Base-by-base conservation (phyloP, 2,888 invertebrate species). In the Nemotelus pantherinus region DNA sequence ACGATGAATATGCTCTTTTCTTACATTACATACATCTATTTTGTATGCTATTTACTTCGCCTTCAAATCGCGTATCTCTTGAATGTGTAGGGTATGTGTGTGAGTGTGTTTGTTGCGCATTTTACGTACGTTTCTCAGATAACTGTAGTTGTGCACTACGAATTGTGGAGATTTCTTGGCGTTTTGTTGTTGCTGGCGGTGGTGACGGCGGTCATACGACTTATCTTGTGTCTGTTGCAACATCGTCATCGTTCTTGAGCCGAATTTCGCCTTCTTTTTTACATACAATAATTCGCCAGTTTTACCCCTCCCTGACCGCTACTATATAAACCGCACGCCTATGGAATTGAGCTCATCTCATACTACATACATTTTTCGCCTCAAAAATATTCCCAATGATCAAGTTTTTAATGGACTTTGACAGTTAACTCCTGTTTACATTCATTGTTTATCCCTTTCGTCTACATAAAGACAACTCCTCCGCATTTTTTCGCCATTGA, bases 381-480 rank as follows among this genome's bases (percentile, higher is more conserved):
- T 72, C 72, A 58, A 72, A 25, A 72, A 72, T 72, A 72, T 72
- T 60, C 58, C 57, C 72, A 72, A 60, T 60, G 71, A 72, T 72
- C 72, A 60, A 74, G 48, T 74, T 74, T 74, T 60, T 74, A 74
- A 74, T 74, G 74, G 74, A 74, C 74, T 74, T 72, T 74, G 74
- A 74, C 74, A 74, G 74, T 48, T 63, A 74, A 74, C 74, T 74
- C 74, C 74, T 74, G 74, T 74, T 74, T 74, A 74, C 74, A 74
- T 48, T 74, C 74, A 74, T 3, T 74, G 41, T 47, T 48, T 48
- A 74, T 74, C 74, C 74, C 63, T 74, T 72, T 74, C 74, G 63
- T 74, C 48, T 63, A 63, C 9, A 60, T 48, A 25, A 25, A 25
- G 74, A 50, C 63, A 63, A 44, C 70, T 70, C 70, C 70, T 7